These are phyloP conservation scores for Episyrphus balteatus DNA, from an alignment of 1,140 invertebrate species.

Conservation along the genomic window DNA sequence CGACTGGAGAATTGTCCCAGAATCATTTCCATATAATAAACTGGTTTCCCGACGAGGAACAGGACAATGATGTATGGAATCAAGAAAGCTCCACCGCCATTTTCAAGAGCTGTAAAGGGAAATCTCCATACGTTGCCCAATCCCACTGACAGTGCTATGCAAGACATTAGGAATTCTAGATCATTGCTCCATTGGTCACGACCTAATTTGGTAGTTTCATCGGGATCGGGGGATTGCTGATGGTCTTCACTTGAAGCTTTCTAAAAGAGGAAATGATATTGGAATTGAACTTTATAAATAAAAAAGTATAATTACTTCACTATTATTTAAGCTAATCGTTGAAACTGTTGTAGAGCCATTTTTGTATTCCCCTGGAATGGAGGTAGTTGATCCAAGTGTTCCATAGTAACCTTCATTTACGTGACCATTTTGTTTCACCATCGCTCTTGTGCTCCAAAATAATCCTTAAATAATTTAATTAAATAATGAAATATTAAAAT, in stretches of 20 bases:
- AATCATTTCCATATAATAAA: conserved; percentile 81
- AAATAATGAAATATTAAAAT: too few relatives aligned
- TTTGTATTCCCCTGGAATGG: conserved; percentile 26
- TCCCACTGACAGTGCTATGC: conserved; percentile 66
- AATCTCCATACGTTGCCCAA: conserved; percentile 70
- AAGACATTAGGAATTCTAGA: conserved; percentile 65
- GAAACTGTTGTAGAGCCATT: not conserved
- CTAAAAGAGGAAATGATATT: too few relatives aligned
- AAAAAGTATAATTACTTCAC: too few relatives aligned
- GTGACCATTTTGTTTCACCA: conserved; percentile 12
- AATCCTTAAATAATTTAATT: too few relatives aligned
- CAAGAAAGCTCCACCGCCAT: conserved; percentile 60
- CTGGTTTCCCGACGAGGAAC: conserved; percentile 70
- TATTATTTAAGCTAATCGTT: too few relatives aligned
- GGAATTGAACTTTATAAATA: too few relatives aligned
- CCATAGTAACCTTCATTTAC: conserved; percentile 24
- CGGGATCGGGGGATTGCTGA: too few relatives aligned
- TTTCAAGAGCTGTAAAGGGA: conserved; percentile 59
- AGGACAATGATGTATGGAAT: conserved; percentile 62
- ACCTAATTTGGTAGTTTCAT: too few relatives aligned
- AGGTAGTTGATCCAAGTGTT: conserved; percentile 20
- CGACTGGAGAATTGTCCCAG: conserved; percentile 66
- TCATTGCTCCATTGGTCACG: conserved; percentile 62
- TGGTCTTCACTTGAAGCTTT: too few relatives aligned
- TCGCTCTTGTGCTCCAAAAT: not conserved